Base-by-base conservation (phyloP, 2,888 invertebrate genomes). In the Cotesia congregata region DNA sequence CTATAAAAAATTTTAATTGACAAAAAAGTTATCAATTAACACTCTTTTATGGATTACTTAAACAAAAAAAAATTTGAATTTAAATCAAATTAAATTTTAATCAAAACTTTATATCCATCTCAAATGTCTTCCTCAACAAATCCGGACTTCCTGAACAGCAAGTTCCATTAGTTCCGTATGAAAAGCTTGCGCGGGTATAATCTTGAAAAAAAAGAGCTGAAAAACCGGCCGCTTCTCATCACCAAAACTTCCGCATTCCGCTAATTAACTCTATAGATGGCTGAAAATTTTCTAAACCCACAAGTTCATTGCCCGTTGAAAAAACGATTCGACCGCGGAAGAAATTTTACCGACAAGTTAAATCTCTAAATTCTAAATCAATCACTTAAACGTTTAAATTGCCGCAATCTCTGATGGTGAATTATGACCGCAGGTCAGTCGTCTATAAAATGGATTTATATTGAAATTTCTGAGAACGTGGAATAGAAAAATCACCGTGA, bases 241-340 rank as follows among this genome's bases (percentile, higher is more conserved):
- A 40, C n/a, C 40, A 72, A 72, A 15, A 72, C 62, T 72, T 72
- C 71, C 71, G 62, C 39, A 4, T 72, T 72, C 61, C 62, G 6
- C 15, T 62, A 30, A 72, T 72, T 17, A 62, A 17, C 62, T 72
- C 15, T n/a, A 15, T 67, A 67, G 0, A 67, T 9, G n/a, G 15
- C 6, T 38, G 7, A 7, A 15, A 3, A 7, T 60, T 40, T n/a
- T 61, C 20, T 62, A 9, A 67, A 50, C 30, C 38, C 38, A 20
- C 50, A 50, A 50, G 50, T 50, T 50, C 50, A 50, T 12, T 50
- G 50, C 12, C 7, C 50, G 50, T 50, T 12, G 12, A 50, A 50
- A 3, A 15, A 67, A 67, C 15, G 6, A n/a, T 40, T 5, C 1
- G 6, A 71, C 2, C 15, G 15, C 50, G 50, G 50, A 50, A 50